Base-by-base conservation (phyloP, 2,888 invertebrate genomes). In the Invenusta paracnida region DNA sequence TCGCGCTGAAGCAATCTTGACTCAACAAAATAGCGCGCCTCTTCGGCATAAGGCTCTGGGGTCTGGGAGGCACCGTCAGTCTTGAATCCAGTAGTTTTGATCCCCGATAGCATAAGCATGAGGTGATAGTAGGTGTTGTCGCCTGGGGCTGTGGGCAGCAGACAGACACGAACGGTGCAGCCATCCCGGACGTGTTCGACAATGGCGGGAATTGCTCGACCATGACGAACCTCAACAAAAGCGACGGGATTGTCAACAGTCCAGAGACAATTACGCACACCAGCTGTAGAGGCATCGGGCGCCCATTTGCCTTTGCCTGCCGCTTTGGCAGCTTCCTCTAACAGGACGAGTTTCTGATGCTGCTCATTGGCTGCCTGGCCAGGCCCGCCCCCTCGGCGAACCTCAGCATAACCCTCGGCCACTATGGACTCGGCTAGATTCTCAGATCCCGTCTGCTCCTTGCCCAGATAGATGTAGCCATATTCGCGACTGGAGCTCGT, bases 131-230 rank as follows among this genome's bases (percentile, higher is more conserved):
- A 96, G 13, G 29, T 27, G 17, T 79, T 30, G 23, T 86, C 81
- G 48, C 84, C 30, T 23, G 73, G 73, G 30, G 86, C 67, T 87
- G 95, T 95, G 0, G 98, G 97, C 86, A 98, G 92, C 13, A 99
- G 93, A 89, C 97, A 95, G 0, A 96, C 95, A 88, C 98, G 94
- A 17, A 98, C 94, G 0, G 98, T 98, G 31, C 97, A 97, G 0
- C 98, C 98, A 92, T 99, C 98, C 86, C 97, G 94, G 0, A 99
- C 98, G 93, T 97, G 96, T 91, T 99, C 99, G 89, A 99, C 95
- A 86, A 99, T 94, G 81, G 98, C 97, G 92, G 95, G 1, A 98
- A 93, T 0, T 96, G 96, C 90, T 96, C 95, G 66, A 95, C 94
- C 87, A 25, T 94, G 94, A 88, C 94, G 94, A 89, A 95, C 95